These are phyloP conservation scores for Calephelis virginiensis DNA, from an alignment of 1,140 invertebrate species.

Conservation along the genomic window DNA sequence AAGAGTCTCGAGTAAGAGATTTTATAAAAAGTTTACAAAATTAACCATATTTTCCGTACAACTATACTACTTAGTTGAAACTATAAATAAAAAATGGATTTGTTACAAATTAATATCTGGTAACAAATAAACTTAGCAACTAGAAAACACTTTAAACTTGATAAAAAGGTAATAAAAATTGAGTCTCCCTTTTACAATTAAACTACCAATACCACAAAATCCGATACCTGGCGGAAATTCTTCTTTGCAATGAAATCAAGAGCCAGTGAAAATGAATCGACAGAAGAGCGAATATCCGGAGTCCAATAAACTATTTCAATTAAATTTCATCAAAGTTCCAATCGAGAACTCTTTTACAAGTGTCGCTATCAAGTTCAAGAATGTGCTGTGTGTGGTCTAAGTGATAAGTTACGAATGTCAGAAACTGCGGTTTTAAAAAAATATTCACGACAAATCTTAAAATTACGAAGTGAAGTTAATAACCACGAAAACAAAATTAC, in stretches of 20 bases:
- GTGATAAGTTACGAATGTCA: not conserved
- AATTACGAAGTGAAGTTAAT: not conserved
- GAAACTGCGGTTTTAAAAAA: not conserved
- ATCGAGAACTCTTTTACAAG: constrained; percentile 36
- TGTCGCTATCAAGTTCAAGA: constrained; percentile 35
- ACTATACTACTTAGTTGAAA: too few relatives aligned
- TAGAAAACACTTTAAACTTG: too few relatives aligned
- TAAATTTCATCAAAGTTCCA: constrained; percentile 38
- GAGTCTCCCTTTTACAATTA: too few relatives aligned
- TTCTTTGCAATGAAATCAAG: not conserved
- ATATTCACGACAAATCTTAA: not conserved
- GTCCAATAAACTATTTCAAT: constrained; percentile 43
- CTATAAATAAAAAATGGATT: too few relatives aligned
- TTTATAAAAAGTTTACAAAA: too few relatives aligned
- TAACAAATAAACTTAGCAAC: too few relatives aligned
- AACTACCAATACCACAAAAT: too few relatives aligned
- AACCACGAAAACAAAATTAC: too few relatives aligned
- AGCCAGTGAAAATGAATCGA: constrained; percentile 19
- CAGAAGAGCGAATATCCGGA: constrained; percentile 24
- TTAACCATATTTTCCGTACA: too few relatives aligned
- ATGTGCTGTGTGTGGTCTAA: constrained; percentile 15
- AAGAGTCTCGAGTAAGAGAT: too few relatives aligned
- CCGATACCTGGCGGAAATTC: not conserved
- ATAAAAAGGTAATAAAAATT: too few relatives aligned
- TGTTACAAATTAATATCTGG: too few relatives aligned